These are phyloP conservation scores for Climacteris rufus DNA, from an alignment of 2,113 vertebrate genomes.

Conservation along the genomic window DNA sequence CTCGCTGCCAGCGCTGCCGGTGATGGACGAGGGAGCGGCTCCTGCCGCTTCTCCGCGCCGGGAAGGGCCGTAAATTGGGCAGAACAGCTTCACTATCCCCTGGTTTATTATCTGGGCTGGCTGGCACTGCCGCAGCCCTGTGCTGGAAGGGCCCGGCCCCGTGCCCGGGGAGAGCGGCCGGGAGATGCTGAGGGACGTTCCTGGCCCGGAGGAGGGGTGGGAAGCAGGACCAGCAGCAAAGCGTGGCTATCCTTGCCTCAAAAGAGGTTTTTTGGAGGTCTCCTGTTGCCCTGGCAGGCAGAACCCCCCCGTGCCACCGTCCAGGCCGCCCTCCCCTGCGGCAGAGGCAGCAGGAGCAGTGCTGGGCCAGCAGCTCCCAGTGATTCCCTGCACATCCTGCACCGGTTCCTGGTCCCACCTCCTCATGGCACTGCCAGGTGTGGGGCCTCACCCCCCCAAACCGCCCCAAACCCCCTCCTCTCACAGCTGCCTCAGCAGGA, in stretches of 20 bases:
- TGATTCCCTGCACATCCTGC: no score
- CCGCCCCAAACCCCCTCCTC: not conserved
- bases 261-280: accelerated
- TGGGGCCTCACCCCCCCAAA: accelerated
- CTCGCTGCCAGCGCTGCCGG: not conserved
- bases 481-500: not conserved
- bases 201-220: not conserved
- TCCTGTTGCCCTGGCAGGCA: not conserved
- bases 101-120: not conserved
- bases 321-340: accelerated
- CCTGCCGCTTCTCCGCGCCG: not conserved
- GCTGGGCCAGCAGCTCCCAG: not conserved
- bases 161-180: accelerated
- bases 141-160: accelerated
- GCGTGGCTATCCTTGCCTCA: accelerated
- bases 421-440: accelerated
- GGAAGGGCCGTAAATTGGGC: not conserved
- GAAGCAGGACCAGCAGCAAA: not conserved
- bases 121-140: not conserved
- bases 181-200: not conserved
- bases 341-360: not conserved
- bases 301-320: accelerated
- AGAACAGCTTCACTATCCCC: slow-evolving; percentile 11
- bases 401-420: not conserved
- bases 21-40: not conserved